Conservation (phyloP, 2,113 vertebrate genomes). For the Otocyon megalotis region DNA sequence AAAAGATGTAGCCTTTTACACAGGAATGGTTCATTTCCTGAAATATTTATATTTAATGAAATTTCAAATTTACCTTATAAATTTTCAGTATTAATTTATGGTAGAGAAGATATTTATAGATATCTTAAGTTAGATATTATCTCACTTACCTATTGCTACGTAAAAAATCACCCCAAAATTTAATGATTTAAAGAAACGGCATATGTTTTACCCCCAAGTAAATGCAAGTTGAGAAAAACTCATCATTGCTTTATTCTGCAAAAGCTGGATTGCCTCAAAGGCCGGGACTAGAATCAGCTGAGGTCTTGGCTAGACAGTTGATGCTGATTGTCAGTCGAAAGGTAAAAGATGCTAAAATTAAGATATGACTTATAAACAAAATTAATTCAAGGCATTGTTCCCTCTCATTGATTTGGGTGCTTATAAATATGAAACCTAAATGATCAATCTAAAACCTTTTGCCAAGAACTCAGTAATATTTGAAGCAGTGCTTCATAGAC, state of each 20-base stretch:
- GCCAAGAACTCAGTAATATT: background rate
- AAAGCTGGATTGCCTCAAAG: background rate
- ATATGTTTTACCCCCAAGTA: background rate
- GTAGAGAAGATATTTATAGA: background rate
- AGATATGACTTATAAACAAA: background rate
- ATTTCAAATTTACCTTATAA: background rate
- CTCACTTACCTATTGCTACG: background rate
- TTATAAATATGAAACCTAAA: background rate
- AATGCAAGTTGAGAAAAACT: background rate
- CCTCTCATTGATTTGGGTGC: background rate
- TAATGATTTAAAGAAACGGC: background rate
- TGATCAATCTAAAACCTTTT: background rate
- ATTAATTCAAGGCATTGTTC: background rate
- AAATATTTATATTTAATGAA: background rate
- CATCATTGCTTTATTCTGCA: background rate
- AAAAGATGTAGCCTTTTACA: background rate
- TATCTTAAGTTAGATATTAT: background rate
- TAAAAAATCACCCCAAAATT: background rate
- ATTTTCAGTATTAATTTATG: background rate
- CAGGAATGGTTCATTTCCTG: background rate
- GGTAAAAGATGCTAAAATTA: background rate
- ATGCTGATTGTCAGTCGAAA: background rate
- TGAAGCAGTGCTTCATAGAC: background rate
- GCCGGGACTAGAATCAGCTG: background rate
- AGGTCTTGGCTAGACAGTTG: background rate